These are phyloP conservation scores for Vesta saturnalis DNA, from an alignment of 2,888 invertebrate species.

Conservation along the genomic window DNA sequence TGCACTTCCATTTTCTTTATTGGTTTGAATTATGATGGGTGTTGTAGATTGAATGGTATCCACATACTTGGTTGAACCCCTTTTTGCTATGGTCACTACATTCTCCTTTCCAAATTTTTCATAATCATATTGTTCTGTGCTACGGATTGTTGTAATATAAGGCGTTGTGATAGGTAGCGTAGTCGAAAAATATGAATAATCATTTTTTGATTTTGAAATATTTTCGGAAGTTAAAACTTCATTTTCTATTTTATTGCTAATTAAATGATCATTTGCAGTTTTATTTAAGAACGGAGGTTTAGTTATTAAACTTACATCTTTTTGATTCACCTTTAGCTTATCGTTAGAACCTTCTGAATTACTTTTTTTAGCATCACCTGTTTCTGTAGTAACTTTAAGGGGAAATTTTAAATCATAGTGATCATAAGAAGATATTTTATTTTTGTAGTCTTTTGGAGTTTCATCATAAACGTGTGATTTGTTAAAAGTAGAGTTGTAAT, in stretches of 20 bases:
- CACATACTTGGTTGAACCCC: conserved; percentile 64
- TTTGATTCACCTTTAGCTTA: conserved; percentile 18
- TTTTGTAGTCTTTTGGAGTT: conserved; percentile 62
- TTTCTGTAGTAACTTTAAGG: conserved; percentile 28
- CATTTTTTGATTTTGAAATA: conserved; percentile 17
- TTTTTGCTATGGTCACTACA: conserved; percentile 63
- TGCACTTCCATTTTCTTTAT: conserved; percentile 14
- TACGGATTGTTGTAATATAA: conserved; percentile 30
- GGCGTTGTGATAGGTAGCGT: conserved; percentile 21
- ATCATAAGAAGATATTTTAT: conserved; percentile 50
- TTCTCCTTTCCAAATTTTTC: conserved; percentile 57
- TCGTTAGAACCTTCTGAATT: conserved; percentile 8
- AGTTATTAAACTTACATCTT: conserved; percentile 26
- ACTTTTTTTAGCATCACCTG: conserved; percentile 1
- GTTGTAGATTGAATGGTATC: conserved; percentile 50
- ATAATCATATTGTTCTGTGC: conserved; percentile 38
- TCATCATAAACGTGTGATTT: conserved; percentile 66
- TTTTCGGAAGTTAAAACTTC: conserved; percentile 47
- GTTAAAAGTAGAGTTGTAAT: conserved; percentile 64
- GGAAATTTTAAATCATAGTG: conserved; percentile 55
- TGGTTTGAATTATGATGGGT: neutral
- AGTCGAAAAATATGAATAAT: conserved; percentile 11
- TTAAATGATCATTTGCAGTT: conserved; percentile 44
- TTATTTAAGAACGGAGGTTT: conserved; percentile 41
- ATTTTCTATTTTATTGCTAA: conserved; percentile 57